Evolutionary conservation across 1,140 invertebrate genomes (phyloP).

Genomic region (Sarcophaga bullata): DNA sequence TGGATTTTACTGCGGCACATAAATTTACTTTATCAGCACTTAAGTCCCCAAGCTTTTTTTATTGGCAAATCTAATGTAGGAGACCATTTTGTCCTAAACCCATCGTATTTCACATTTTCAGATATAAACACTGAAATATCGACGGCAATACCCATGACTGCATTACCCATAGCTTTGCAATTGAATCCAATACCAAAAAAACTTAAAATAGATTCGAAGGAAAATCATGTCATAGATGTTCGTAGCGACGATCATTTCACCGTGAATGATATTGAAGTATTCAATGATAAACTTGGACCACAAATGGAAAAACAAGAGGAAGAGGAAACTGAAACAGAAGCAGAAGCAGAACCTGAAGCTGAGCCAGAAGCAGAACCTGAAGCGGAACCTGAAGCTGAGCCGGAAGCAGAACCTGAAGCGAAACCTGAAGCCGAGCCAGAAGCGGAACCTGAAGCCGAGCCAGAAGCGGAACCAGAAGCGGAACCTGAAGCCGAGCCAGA

Average conservation of each 20-base stretch:
- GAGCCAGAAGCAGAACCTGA: constrained; percentile 20
- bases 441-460: neutral
- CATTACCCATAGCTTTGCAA: neutral
- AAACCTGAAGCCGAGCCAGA: constrained; percentile 3
- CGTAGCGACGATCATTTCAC: neutral
- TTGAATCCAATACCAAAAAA: neutral
- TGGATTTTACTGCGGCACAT: no score
- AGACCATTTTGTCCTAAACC: no score
- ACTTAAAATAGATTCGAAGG: neutral
- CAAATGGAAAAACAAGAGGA: constrained; percentile 12
- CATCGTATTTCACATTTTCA: no score
- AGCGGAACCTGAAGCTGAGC: neutral
- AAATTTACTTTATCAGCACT: no score
- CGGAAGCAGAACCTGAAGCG: neutral
- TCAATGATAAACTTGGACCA: constrained; percentile 2
- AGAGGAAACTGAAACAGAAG: neutral
- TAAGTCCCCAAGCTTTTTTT: no score
- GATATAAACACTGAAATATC: no score
- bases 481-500: constrained; percentile 8
- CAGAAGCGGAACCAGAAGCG: neutral
- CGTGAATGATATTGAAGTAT: constrained; percentile 6
- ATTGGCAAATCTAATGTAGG: no score
- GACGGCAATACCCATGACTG: neutral
- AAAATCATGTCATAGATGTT: no score
- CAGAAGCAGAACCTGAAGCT: no score